phyloP scores from a whole-genome alignment of 2,113 vertebrate genomes.

The Vulpes vulpes region DNA sequence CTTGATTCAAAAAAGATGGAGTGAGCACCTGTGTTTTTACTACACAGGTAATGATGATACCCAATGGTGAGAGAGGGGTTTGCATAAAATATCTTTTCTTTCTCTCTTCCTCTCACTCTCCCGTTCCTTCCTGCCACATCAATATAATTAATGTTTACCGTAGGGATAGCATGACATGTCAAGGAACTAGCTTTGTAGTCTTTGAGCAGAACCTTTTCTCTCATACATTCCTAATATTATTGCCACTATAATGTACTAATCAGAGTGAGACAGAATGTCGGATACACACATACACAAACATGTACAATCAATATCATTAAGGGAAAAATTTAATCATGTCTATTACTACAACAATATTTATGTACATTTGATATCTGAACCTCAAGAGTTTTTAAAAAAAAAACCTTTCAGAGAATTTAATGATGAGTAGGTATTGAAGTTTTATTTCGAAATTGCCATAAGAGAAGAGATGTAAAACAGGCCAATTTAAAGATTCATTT shows the following conservation, averaged over 20 bases:
- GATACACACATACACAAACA: not conserved
- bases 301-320: not conserved
- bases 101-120: not conserved
- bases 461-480: not conserved
- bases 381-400: not conserved
- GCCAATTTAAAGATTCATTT: not conserved
- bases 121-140: not conserved
- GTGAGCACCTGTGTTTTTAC: not conserved
- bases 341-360: slow-evolving; percentile 12
- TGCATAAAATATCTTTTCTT: not conserved
- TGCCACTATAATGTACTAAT: not conserved
- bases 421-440: slow-evolving; percentile 18
- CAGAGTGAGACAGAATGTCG: not conserved
- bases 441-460: slow-evolving; percentile 33
- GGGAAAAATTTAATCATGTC: not conserved
- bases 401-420: slow-evolving; percentile 8
- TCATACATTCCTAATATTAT: not conserved
- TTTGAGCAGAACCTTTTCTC: slow-evolving; percentile 12
- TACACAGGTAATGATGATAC: not conserved
- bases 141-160: not conserved
- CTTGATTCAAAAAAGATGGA: not conserved
- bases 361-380: not conserved
- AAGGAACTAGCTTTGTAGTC: not conserved
- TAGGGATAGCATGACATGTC: slow-evolving; percentile 20
- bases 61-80: not conserved